phyloP scores from a whole-genome alignment of 1,140 invertebrate species.

The Diabrotica virgifera region DNA sequence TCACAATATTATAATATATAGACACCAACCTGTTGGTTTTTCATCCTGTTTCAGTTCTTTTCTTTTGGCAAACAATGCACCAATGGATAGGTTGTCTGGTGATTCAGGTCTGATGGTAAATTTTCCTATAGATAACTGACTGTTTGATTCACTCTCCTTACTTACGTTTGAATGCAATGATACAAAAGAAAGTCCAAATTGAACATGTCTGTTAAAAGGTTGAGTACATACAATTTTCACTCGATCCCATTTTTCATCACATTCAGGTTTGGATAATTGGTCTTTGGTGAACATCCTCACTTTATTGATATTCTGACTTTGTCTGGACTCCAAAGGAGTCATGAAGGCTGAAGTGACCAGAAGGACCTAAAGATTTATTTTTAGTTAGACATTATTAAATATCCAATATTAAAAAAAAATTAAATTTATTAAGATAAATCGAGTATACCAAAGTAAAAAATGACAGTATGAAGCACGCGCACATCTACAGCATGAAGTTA shows the following conservation, averaged over 20 bases:
- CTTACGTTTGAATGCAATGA: constrained; percentile 54
- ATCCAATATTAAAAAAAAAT: too few relatives aligned
- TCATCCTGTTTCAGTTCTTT: constrained; percentile 39
- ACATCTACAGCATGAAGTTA: too few relatives aligned
- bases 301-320: constrained; percentile 61
- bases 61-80: constrained; percentile 54
- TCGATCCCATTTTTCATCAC: constrained; percentile 74
- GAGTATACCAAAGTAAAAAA: too few relatives aligned
- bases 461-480: too few relatives aligned
- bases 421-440: too few relatives aligned
- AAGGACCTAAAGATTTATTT: constrained; percentile 51
- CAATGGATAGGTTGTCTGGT: constrained; percentile 50
- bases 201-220: constrained; percentile 77
- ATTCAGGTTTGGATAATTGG: constrained; percentile 57
- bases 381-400: too few relatives aligned
- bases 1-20: too few relatives aligned
- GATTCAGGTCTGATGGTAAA: constrained; percentile 62
- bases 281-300: constrained; percentile 72
- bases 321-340: constrained; percentile 70
- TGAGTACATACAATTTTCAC: constrained; percentile 83
- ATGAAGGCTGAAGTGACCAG: constrained; percentile 78
- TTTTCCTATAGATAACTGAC: constrained; percentile 50
- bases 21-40: constrained; percentile 34
- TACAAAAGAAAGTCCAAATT: constrained; percentile 79
- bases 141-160: constrained; percentile 25